phyloP scores from a whole-genome alignment of 2,888 invertebrate genomes.

The Hololepta plana region DNA sequence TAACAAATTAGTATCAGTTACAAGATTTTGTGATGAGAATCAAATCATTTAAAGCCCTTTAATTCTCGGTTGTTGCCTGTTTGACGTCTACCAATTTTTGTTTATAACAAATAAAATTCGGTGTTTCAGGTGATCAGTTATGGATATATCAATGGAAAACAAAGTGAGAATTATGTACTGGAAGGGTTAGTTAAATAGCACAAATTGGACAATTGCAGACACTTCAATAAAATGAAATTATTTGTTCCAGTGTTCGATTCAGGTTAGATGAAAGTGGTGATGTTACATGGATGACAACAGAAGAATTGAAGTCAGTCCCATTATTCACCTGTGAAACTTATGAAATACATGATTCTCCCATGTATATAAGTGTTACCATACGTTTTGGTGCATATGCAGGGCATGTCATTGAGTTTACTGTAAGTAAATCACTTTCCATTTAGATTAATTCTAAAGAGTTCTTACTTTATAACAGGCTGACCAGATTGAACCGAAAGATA shows the following conservation, averaged over 20 bases:
- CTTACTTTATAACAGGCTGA: not conserved
- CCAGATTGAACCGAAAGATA: slow-evolving; percentile 27
- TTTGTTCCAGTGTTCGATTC: slow-evolving; percentile 26
- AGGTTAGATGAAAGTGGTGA: slow-evolving; percentile 41
- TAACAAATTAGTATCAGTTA: no score
- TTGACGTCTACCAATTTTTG: slow-evolving; percentile 9
- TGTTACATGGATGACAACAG: slow-evolving; percentile 41
- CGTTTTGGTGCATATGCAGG: slow-evolving; percentile 45
- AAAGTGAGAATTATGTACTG: slow-evolving; percentile 29
- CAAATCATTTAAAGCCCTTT: no score
- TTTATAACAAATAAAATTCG: slow-evolving; percentile 6
- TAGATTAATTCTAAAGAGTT: not conserved
- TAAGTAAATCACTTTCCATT: slow-evolving; percentile 11
- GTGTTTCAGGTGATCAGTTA: slow-evolving; percentile 29
- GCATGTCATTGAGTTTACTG: slow-evolving; percentile 44
- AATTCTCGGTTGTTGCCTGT: no score
- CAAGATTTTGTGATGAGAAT: no score
- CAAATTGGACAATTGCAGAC: slow-evolving; percentile 1
- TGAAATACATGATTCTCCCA: slow-evolving; percentile 30
- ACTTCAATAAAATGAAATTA: no score
- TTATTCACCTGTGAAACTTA: slow-evolving; percentile 52
- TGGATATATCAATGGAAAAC: slow-evolving; percentile 25
- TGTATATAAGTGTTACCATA: slow-evolving; percentile 22
- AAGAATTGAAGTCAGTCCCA: slow-evolving; percentile 33
- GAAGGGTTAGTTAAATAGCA: slow-evolving; percentile 34